A percentile compares a stretch with the other conserved stretches of the same genome.
Evolutionary conservation across 1,140 invertebrate genomes (phyloP).

Genomic region (Pseudomyrmex flavicornis): DNA sequence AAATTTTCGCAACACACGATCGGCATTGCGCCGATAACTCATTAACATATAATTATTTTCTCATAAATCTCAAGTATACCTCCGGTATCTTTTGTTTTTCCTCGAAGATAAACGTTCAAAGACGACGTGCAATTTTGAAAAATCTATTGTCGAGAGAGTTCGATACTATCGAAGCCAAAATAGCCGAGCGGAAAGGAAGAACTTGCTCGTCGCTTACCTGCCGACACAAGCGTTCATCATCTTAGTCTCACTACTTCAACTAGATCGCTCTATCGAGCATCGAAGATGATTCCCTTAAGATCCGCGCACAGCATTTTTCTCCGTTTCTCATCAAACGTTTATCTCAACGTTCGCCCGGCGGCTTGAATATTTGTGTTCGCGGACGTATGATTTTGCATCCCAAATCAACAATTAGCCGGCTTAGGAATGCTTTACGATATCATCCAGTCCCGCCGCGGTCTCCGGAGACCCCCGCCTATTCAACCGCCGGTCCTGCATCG

Average conservation of each 20-base stretch:
- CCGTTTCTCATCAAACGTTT: slow-evolving; percentile 52
- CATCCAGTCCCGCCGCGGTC: slow-evolving; percentile 13
- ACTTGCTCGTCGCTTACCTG: slow-evolving; percentile 6
- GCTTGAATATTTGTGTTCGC: slow-evolving; percentile 60
- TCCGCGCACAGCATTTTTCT: slow-evolving; percentile 42
- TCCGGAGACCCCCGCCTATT: slow-evolving; percentile 50
- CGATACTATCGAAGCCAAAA: slow-evolving; percentile 16
- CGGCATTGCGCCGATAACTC: no score
- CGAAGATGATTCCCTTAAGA: slow-evolving; percentile 46
- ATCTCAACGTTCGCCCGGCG: slow-evolving; percentile 43
- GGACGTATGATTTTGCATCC: slow-evolving; percentile 53
- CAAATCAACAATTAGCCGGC: slow-evolving; percentile 63
- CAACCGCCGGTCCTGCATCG: slow-evolving; percentile 39
- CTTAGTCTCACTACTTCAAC: slow-evolving; percentile 1
- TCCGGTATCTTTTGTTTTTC: no score
- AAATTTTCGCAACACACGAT: background rate
- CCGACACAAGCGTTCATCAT: slow-evolving; percentile 11
- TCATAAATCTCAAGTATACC: no score
- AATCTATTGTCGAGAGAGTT: slow-evolving; percentile 26
- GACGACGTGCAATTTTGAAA: slow-evolving; percentile 1
- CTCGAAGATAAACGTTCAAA: no score
- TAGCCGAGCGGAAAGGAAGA: slow-evolving; percentile 17
- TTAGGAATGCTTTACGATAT: slow-evolving; percentile 55
- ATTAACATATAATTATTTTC: no score
- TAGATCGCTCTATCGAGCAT: slow-evolving; percentile 50